Conservation (phyloP, 2,888 invertebrate species). For the Sepioteuthis lessoniana region DNA sequence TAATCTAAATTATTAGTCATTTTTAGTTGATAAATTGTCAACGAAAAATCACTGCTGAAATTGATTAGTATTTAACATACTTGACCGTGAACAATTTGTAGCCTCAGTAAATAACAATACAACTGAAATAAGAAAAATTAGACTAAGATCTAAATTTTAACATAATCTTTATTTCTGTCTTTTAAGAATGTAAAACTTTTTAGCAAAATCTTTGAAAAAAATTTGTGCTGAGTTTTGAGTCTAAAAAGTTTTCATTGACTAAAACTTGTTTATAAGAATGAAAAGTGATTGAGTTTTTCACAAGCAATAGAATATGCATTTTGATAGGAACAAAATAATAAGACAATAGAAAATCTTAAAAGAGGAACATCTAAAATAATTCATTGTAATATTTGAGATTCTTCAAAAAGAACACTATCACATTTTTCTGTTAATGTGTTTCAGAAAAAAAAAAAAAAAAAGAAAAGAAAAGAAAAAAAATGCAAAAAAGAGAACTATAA, state of each 20-base stretch:
- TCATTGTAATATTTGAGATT: not conserved
- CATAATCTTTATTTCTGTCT: not conserved
- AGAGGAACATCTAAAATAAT: not conserved
- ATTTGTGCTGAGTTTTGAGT: not conserved
- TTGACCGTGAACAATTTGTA: no score
- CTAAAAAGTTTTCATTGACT: not conserved
- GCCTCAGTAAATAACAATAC: not conserved
- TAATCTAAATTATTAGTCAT: not conserved
- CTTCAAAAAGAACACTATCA: not conserved
- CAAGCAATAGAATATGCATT: not conserved
- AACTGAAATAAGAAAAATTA: not conserved
- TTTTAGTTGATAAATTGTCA: not conserved
- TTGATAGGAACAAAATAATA: not conserved
- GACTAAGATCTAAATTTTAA: not conserved
- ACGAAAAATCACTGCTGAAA: not conserved
- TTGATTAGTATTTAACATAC: not conserved
- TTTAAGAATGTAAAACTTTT: not conserved
- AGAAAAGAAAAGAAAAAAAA: not conserved
- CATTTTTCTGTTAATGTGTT: not conserved
- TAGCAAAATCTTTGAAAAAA: not conserved
- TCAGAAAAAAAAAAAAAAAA: no score
- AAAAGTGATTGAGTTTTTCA: not conserved
- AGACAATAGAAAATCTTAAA: not conserved
- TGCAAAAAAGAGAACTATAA: not conserved
- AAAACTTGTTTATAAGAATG: not conserved